These are phyloP conservation scores for Sakesphorus luctuosus DNA, from an alignment of 2,113 vertebrate species.

Conservation along the genomic window DNA sequence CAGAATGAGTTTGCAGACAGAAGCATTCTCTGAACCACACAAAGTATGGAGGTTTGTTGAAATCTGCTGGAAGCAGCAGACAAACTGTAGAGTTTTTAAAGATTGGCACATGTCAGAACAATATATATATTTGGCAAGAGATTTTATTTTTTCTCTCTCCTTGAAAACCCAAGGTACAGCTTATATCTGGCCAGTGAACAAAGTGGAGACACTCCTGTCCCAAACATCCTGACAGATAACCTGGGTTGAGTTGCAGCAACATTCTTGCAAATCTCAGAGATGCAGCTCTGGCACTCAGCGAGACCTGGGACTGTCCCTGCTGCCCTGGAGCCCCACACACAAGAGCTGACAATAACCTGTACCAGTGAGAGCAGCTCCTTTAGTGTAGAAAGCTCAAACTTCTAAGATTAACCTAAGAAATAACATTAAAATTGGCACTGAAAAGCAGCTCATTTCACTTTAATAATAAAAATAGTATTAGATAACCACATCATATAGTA, in stretches of 20 bases:
- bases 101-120: not conserved
- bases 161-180: not conserved
- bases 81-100: not conserved
- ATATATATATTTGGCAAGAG: not conserved
- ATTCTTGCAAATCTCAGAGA: not conserved
- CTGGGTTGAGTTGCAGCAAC: not conserved
- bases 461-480: not conserved
- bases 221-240: not conserved
- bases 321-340: rapidly evolving
- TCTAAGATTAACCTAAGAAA: not conserved
- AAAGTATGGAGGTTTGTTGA: rapidly evolving
- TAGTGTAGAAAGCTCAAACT: not conserved
- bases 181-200: not conserved
- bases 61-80: not conserved
- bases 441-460: not conserved
- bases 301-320: not conserved
- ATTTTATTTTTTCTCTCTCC: not conserved
- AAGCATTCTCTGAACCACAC: not conserved
- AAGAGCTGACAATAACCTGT: not conserved
- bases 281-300: not conserved
- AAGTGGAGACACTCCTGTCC: not conserved
- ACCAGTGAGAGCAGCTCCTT: not conserved
- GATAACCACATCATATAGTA: not conserved
- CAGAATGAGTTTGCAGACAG: not conserved
- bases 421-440: not conserved